A percentile compares a stretch with the other conserved stretches of the same genome.
Evolutionary conservation across 2,888 invertebrate species (phyloP).

Genomic region (Eulithis prunata): DNA sequence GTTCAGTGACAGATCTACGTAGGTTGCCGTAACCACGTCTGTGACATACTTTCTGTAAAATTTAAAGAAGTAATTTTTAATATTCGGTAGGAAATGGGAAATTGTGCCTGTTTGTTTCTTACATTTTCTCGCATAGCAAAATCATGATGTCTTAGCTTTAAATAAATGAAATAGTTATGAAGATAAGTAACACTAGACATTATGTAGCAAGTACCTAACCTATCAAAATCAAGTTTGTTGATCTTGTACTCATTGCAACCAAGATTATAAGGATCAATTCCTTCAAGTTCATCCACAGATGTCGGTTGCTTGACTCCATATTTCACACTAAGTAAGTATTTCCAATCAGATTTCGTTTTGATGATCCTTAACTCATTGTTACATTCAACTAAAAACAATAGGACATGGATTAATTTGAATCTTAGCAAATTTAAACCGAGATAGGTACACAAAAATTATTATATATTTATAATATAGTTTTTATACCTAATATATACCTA

Average conservation of each 20-base stretch:
- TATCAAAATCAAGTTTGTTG: constrained; percentile 62
- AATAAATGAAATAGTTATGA: background rate
- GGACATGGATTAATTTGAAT: background rate
- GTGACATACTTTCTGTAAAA: constrained; percentile 51
- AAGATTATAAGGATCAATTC: constrained; percentile 48
- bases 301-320: constrained; percentile 47
- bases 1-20: constrained; percentile 51
- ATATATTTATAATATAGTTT: too few relatives aligned
- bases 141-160: too few relatives aligned
- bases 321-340: constrained; percentile 48
- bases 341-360: constrained; percentile 55
- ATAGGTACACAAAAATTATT: background rate
- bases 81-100: too few relatives aligned
- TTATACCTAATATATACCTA: too few relatives aligned
- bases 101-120: too few relatives aligned
- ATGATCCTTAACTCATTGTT: constrained; percentile 56
- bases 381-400: constrained; percentile 52
- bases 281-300: constrained; percentile 48
- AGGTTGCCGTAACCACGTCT: constrained; percentile 49
- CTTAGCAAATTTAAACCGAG: background rate
- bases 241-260: constrained; percentile 56
- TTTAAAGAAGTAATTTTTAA: too few relatives aligned
- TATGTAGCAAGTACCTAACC: constrained; percentile 44
- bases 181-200: too few relatives aligned
- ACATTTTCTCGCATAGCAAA: too few relatives aligned